Evolutionary conservation across 2,113 vertebrate genomes (phyloP), one percentile per base, ranked within the genome.

Genomic region (Genyomyrus donnyi): DNA sequence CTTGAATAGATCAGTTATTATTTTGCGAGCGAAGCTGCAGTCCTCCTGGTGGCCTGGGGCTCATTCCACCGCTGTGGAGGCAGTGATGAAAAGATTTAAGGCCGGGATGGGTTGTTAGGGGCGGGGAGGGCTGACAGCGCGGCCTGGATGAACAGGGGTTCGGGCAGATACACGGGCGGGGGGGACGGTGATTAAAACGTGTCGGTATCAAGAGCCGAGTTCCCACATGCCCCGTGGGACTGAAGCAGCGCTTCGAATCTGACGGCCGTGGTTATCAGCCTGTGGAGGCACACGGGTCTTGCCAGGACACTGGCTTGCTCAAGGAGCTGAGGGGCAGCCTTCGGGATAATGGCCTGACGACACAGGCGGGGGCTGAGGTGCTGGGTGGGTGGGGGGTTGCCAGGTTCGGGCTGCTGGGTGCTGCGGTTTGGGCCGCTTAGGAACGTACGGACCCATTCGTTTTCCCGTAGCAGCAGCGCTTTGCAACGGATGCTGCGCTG

Each of bases 11-110:
- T 52, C 45, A 87, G 50, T 87, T 87, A 87, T 87, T 87, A 35
- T 24, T 87, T 87, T 87, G 85, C 45, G 50, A 31, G 85, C 31
- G 8, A 87, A 50, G 27, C 27, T 87, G 27, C n/a, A 19, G 85
- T 35, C 85, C 85, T 53, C 24, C 50, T 19, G 85, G 49, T 87
- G 85, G 48, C 50, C 49, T 87, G 85, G 49, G 50, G 48, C 85
- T 87, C 85, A 53, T 87, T 53, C 49, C 85, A 53, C 85, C 13
- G 2, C 49, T 24, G 49, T 13, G 49, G 27, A 53, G 50, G 19
- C 85, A 53, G 85, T 35, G 85, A 87, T 35, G 85, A 87, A 48
- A 53, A 87, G 85, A 87, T 35, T 53, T 53, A 53, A 52, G 85
- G 48, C 50, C 31, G 49, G 84, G 84, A 49, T 48, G 84, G 84